Base-by-base conservation (phyloP, 2,113 vertebrate genomes). In the Podarcis muralis region DNA sequence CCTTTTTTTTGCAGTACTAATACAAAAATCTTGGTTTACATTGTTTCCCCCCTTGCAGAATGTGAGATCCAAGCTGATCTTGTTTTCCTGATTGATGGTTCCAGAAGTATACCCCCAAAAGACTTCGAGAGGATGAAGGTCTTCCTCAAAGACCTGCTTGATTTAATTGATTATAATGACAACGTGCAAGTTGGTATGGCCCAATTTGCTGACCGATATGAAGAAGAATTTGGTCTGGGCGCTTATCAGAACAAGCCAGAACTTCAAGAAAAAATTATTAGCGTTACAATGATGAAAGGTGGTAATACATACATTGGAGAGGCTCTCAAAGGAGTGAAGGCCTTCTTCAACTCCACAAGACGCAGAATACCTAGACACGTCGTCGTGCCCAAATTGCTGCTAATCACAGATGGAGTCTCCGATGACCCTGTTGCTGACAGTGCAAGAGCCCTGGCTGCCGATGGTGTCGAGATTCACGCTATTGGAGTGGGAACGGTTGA, bases 31-130 rank as follows among this genome's bases (percentile, higher is more conserved):
- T 84, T 88, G 5, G 59, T 80, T 92, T 59, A 59, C 68, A 1
- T 78, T 30, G 71, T 85, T 16, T 65, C 71, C 90, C n/a, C 27
- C 71, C 81, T 87, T 90, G n/a, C 75, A 97, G 96, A 90, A n/a
- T 96, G 96, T 81, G 88, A 93, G 79, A 86, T 92, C 88, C 84
- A 92, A 68, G 92, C 95, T 8, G 95, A 97, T 15, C 83, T 97
- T 3, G 94, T 96, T 69, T 96, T 97, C 88, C 92, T 97, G 72
- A 87, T 96, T 88, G 96, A 97, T 59, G 96, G 96, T 20, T 97
- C 96, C 2, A 89, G 5, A 1, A 97, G 95, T 87, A 96, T 96
- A 74, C 9, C 23, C 0, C 1, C n/a, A 1, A 5, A 35, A 2
- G 89, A 94, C 62, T 96, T 97, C 66, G 23, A 37, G 43, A 88